Percentiles rank a stretch among this genome's conserved stretches.
These are phyloP conservation scores for Falco naumanni DNA, from an alignment of 2,797 vertebrate species.

Conservation along the genomic window DNA sequence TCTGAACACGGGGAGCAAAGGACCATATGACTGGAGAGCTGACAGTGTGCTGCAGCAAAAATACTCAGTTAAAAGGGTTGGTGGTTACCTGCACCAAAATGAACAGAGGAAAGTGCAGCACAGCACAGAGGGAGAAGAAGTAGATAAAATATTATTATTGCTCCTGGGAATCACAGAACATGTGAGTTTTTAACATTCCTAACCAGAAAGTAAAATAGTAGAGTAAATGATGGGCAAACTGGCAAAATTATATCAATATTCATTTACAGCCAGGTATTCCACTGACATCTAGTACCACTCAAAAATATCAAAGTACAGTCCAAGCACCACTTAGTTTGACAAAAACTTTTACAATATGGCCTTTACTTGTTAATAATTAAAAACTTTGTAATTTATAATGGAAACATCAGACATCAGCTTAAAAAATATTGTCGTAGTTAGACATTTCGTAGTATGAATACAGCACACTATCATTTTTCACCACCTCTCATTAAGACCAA, in stretches of 20 bases:
- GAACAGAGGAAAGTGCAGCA: background rate
- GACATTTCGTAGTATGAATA: background rate
- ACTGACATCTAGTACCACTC: background rate
- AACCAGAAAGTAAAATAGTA: background rate
- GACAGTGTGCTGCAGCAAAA: background rate
- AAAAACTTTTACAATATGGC: background rate
- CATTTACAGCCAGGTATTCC: background rate
- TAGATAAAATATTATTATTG: background rate
- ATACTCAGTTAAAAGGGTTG: background rate
- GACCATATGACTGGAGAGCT: background rate
- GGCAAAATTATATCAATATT: background rate
- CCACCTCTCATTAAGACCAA: background rate
- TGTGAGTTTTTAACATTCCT: fast-evolving
- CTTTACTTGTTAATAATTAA: background rate
- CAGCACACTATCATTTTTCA: background rate
- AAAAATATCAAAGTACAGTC: background rate
- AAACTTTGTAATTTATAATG: background rate
- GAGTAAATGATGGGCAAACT: background rate
- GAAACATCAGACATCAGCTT: background rate
- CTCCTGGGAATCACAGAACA: background rate
- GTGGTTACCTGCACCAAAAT: background rate
- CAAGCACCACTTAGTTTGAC: background rate
- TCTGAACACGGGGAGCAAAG: background rate
- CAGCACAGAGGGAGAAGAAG: background rate
- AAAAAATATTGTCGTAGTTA: background rate